phyloP scores from a whole-genome alignment of 2,113 vertebrate genomes.

The Nyctereutes procyonoides region DNA sequence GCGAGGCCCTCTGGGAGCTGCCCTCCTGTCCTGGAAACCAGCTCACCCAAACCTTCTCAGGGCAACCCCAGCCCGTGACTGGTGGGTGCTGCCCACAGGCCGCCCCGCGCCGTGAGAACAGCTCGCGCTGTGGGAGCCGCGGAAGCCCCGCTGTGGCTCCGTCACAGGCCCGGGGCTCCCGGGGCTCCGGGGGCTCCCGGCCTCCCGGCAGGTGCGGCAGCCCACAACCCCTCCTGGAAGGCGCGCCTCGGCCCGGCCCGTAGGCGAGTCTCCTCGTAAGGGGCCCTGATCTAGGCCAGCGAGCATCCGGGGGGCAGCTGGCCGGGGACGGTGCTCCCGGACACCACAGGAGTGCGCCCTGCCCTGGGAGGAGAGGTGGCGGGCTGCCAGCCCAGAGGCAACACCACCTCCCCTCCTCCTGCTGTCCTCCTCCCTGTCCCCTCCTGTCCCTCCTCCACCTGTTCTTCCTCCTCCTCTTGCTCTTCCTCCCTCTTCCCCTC shows the following conservation, averaged over 20 bases:
- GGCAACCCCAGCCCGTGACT: neutral
- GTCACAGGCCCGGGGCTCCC: too few species aligned
- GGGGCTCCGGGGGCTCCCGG: too few species aligned
- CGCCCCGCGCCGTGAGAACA: too few species aligned
- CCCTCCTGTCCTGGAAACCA: neutral
- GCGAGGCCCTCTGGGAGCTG: too few species aligned
- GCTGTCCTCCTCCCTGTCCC: too few species aligned
- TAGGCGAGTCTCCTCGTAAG: fast-evolving
- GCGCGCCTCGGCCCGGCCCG: too few species aligned
- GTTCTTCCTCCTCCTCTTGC: neutral
- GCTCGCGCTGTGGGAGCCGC: too few species aligned
- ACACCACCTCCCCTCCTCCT: too few species aligned
- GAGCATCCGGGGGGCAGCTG: neutral
- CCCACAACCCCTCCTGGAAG: neutral
- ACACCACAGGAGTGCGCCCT: fast-evolving
- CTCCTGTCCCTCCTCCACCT: too few species aligned
- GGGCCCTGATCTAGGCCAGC: fast-evolving
- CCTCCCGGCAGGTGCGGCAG: neutral
- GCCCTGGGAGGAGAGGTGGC: neutral
- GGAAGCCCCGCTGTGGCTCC: neutral
- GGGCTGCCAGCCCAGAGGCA: neutral
- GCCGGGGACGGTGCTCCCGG: neutral
- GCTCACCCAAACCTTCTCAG: too few species aligned
- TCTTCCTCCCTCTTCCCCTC: neutral
- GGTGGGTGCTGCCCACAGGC: neutral